Evolutionary conservation across 2,888 invertebrate species (phyloP).

Genomic region (Acanthosepion lycidas): DNA sequence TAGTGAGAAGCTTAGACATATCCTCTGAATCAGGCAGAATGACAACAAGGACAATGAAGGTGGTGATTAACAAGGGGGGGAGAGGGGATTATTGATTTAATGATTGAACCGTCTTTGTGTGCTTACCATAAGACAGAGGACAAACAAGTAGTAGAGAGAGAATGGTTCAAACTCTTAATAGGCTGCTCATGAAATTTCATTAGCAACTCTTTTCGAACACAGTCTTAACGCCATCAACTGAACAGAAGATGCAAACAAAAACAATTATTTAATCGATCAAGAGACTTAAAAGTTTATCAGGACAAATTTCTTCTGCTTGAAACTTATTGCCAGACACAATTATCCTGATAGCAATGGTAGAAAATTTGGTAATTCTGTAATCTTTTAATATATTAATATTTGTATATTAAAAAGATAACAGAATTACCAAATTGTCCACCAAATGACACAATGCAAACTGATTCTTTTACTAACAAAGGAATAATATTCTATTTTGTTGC

Average conservation of each 20-base stretch:
- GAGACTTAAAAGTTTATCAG: background rate
- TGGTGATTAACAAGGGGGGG: background rate
- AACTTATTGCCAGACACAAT: background rate
- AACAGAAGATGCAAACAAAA: background rate
- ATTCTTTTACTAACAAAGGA: no score
- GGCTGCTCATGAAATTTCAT: background rate
- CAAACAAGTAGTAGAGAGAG: background rate
- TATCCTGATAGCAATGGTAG: no score
- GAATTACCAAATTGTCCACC: no score
- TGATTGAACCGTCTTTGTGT: background rate
- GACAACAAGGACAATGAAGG: background rate
- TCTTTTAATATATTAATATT: no score
- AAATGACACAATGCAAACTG: no score
- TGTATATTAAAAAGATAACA: no score
- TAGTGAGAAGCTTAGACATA: background rate
- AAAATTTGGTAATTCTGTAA: no score
- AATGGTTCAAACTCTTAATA: background rate
- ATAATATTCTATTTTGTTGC: no score
- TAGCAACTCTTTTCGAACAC: background rate
- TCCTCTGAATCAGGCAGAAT: background rate
- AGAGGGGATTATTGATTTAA: background rate
- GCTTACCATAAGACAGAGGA: background rate
- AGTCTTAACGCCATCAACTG: background rate
- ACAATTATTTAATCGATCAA: background rate
- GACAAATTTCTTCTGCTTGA: background rate